Percentiles rank a stretch among this genome's conserved stretches.
Evolutionary conservation across 2,888 invertebrate species (phyloP).

Genomic region (Ochropacha duplaris): DNA sequence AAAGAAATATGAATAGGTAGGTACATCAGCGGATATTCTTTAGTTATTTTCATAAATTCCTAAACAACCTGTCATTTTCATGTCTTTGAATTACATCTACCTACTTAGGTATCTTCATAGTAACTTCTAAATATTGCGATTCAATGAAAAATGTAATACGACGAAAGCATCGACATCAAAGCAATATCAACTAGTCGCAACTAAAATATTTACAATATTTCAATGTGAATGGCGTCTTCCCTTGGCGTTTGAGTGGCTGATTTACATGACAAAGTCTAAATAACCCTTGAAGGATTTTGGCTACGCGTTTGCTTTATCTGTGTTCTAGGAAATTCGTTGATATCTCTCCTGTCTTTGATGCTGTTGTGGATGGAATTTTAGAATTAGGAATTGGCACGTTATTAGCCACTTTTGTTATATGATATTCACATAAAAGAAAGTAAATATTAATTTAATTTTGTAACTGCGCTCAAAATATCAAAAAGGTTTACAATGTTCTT

Average conservation of each 20-base stretch:
- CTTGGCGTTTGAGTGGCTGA: slow-evolving; percentile 61
- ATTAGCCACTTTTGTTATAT: background rate
- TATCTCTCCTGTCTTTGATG: background rate
- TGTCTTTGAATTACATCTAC: too few species aligned
- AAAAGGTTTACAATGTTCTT: background rate
- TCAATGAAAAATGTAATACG: slow-evolving; percentile 15
- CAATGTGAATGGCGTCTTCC: slow-evolving; percentile 59
- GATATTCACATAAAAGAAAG: too few species aligned
- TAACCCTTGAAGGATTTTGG: slow-evolving; percentile 63
- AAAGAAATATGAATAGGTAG: too few species aligned
- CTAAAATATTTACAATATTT: slow-evolving; percentile 72
- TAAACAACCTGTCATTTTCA: too few species aligned
- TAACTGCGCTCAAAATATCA: too few species aligned
- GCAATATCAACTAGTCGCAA: slow-evolving; percentile 36
- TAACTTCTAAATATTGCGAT: background rate
- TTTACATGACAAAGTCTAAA: slow-evolving; percentile 78
- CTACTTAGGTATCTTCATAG: background rate
- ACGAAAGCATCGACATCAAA: slow-evolving; percentile 32
- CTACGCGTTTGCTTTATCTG: slow-evolving; percentile 29
- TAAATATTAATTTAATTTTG: too few species aligned
- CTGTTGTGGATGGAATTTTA: background rate
- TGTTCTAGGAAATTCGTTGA: slow-evolving; percentile 36
- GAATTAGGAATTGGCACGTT: background rate
- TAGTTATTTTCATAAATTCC: too few species aligned
- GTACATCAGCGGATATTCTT: too few species aligned